Base-by-base conservation (phyloP, 2,888 invertebrate species). In the Nomada fabriciana region DNA sequence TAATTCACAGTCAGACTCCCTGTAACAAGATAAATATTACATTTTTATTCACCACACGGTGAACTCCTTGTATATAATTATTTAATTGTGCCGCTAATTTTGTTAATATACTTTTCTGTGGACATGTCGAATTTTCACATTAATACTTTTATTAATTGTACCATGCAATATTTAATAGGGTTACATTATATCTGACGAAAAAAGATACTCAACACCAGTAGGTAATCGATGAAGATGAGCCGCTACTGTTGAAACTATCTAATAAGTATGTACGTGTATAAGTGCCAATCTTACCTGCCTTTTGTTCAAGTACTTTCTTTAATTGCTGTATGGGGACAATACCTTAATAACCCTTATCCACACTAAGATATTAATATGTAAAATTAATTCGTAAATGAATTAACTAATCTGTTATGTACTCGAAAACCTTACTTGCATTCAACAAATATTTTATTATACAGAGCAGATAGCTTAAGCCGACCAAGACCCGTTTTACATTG, bases 241-340 rank as follows among this genome's bases (percentile, higher is more conserved):
- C 36, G 18, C 47, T 61, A 18, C 1, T 50, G 53, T 61, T 25
- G 25, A 59, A 76, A 23, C 23, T 77, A 78, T 36, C 53, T 36
- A 61, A 47, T 47, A 47, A 67, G 57, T 25, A 57, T 11, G 15
- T 53, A 53, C 25, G 15, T 61, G 18, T 55, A 53, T 52, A 47
- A 68, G 77, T 78, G 77, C 77, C 76, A 78, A 76, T 47, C 36
- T 63, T 68, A 61, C 47, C 53, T 68, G 67, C 23, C 25, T 36
- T 61, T n/a, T n/a, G 53, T 50, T 67, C 13, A 53, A 10, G 50
- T 15, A 53, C 42, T 55, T 42, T 1, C 15, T n/a, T 68, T 52
- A 74, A n/a, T 67, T 60, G 53, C 57, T 13, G 15, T 29, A 23
- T 20, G 29, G 42, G 20, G 64, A 74, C 52, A 47, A 29, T 65